Conservation (phyloP, 37 sponge, comb jelly and placozoan species). For the Eunapius fragilis region DNA sequence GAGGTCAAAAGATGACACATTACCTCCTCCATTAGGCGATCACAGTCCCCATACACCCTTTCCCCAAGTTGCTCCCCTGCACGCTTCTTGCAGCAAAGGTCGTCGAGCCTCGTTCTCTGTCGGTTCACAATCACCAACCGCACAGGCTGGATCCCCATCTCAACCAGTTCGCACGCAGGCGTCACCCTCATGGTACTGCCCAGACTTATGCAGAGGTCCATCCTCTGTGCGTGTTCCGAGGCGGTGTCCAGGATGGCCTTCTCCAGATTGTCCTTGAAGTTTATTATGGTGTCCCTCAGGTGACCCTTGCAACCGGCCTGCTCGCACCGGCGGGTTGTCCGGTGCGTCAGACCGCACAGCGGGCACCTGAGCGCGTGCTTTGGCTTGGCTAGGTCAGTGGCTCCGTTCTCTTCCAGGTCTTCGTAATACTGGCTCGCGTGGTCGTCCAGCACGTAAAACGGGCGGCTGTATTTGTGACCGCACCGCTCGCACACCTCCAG, state of each 20-base stretch:
- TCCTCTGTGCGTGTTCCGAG: slow-evolving; percentile 35
- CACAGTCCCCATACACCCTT: slow-evolving; percentile 68
- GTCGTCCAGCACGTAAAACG: slow-evolving; percentile 78
- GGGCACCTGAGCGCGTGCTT: slow-evolving; percentile 56
- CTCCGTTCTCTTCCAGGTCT: slow-evolving; percentile 61
- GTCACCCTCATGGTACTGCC: slow-evolving; percentile 79
- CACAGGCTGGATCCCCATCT: slow-evolving; percentile 45
- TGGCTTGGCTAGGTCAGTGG: slow-evolving; percentile 46
- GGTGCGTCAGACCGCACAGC: slow-evolving; percentile 63
- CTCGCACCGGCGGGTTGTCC: slow-evolving; percentile 70
- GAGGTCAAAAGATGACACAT: slow-evolving; percentile 46
- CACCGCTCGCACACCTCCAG: slow-evolving; percentile 77
- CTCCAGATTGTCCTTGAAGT: slow-evolving; percentile 77
- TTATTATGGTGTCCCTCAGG: slow-evolving; percentile 80
- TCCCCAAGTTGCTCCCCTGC: slow-evolving; percentile 33
- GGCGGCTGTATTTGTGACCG: slow-evolving; percentile 50
- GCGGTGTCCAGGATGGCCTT: slow-evolving; percentile 49
- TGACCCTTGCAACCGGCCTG: slow-evolving; percentile 45
- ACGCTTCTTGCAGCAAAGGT: slow-evolving; percentile 27
- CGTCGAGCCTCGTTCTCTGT: slow-evolving; percentile 70
- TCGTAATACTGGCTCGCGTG: slow-evolving; percentile 75
- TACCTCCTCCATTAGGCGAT: slow-evolving; percentile 47
- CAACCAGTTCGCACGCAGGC: slow-evolving; percentile 74
- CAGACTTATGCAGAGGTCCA: slow-evolving; percentile 65
- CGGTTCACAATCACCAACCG: slow-evolving; percentile 72